phyloP scores from a whole-genome alignment of 2,888 invertebrate species.

The Embidobia sp. region DNA sequence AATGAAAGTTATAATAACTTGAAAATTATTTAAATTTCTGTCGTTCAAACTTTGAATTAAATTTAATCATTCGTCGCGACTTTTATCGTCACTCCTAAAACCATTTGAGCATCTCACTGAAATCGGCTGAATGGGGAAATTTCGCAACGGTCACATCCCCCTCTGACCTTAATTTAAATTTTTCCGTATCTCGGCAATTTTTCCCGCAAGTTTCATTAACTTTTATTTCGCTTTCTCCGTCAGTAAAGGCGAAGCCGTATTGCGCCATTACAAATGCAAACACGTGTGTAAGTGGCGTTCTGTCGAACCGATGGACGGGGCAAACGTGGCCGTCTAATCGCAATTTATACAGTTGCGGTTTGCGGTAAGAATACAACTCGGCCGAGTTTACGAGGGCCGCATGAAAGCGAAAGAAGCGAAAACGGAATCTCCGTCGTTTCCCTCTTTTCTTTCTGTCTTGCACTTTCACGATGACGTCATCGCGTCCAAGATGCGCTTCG shows the following conservation, averaged over 20 bases:
- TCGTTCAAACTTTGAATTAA: slow-evolving; percentile 33
- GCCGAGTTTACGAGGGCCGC: slow-evolving; percentile 43
- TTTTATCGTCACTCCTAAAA: slow-evolving; percentile 34
- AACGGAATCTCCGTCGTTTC: slow-evolving; percentile 51
- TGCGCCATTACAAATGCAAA: slow-evolving; percentile 35
- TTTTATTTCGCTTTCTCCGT: slow-evolving; percentile 37
- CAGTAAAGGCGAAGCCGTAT: neutral
- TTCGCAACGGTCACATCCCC: slow-evolving; percentile 8
- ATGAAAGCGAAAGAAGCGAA: slow-evolving; percentile 43
- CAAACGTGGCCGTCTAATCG: slow-evolving; percentile 39
- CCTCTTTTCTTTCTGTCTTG: slow-evolving; percentile 71
- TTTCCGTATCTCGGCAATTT: slow-evolving; percentile 26
- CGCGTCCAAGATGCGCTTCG: slow-evolving; percentile 78
- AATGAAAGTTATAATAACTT: too few relatives aligned
- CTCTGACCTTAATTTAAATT: slow-evolving; percentile 38
- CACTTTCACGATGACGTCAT: slow-evolving; percentile 76
- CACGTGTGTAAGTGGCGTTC: slow-evolving; percentile 33
- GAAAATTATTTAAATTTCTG: slow-evolving; percentile 39
- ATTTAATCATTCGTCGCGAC: slow-evolving; percentile 46
- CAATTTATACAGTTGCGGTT: slow-evolving; percentile 59
- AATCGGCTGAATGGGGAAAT: neutral
- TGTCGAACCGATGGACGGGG: slow-evolving; percentile 29
- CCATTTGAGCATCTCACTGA: slow-evolving; percentile 1
- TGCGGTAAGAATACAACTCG: slow-evolving; percentile 13
- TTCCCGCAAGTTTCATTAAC: slow-evolving; percentile 44